A percentile compares a stretch with the other conserved stretches of the same genome.
Conservation (phyloP, 2,113 vertebrate species). For the Campylorhamphus procurvoides region DNA sequence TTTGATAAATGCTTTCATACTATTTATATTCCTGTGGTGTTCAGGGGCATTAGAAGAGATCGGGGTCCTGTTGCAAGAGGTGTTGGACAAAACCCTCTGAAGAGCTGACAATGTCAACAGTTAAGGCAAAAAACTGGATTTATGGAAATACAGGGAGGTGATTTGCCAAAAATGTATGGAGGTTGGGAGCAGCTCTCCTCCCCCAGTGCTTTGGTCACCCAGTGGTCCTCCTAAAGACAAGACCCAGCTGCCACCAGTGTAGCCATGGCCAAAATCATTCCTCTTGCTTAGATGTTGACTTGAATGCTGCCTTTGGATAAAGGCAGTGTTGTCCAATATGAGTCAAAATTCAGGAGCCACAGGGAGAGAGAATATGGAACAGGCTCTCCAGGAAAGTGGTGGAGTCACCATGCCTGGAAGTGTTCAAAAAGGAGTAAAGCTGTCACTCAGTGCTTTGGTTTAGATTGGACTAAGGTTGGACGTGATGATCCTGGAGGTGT, state of each 20-base stretch:
- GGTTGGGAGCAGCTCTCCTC: background rate
- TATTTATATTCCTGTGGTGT: constrained; percentile 5
- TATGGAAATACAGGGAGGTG: background rate
- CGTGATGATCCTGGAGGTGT: background rate
- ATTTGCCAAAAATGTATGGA: background rate
- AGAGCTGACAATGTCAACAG: background rate
- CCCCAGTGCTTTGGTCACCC: background rate
- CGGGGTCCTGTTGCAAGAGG: background rate
- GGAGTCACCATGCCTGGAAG: background rate
- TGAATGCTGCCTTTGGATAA: background rate
- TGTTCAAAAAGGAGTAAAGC: background rate
- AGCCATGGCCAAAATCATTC: background rate
- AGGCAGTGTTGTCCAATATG: accelerated
- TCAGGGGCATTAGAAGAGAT: background rate
- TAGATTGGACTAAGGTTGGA: background rate
- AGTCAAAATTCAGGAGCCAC: background rate
- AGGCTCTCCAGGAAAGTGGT: background rate
- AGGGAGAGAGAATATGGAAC: background rate
- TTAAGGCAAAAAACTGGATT: background rate
- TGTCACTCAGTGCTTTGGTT: background rate
- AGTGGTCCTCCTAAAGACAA: background rate
- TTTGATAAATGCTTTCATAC: constrained; percentile 29
- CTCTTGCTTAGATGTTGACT: background rate
- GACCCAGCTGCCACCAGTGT: background rate
- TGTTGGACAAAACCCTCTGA: background rate